Evolutionary conservation across 2,113 vertebrate genomes (phyloP).

Genomic region (Coracopsis vasa): DNA sequence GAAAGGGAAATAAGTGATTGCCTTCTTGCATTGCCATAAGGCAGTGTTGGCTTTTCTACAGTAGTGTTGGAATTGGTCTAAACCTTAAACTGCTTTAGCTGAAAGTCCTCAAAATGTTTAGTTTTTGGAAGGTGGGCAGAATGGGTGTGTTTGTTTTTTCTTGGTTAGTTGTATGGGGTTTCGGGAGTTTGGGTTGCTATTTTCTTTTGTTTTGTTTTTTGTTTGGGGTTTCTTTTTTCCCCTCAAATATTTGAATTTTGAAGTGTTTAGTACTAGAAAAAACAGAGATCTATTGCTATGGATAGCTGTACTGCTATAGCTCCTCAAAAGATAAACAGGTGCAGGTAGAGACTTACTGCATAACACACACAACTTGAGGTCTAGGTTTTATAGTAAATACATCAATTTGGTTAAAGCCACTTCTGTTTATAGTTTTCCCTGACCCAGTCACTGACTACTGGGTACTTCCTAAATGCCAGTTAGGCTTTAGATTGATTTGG

Average conservation of each 20-base stretch:
- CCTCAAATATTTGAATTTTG: background rate
- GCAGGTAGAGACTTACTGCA: background rate
- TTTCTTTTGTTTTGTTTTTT: background rate
- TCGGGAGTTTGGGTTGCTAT: background rate
- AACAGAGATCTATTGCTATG: background rate
- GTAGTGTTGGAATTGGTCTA: background rate
- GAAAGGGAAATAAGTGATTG: background rate
- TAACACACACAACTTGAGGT: background rate
- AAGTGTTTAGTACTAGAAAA: background rate
- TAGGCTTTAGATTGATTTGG: background rate
- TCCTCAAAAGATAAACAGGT: background rate
- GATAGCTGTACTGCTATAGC: background rate
- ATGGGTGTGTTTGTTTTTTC: background rate
- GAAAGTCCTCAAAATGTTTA: background rate
- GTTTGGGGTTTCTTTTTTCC: background rate
- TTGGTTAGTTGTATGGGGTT: background rate
- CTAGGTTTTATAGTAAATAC: background rate
- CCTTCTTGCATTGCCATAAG: background rate
- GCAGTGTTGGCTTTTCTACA: background rate
- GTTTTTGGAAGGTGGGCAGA: background rate
- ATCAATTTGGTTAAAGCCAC: background rate
- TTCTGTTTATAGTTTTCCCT: background rate
- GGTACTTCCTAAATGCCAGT: background rate
- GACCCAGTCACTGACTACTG: background rate
- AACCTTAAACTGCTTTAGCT: background rate